phyloP scores from a whole-genome alignment of 2,888 invertebrate species.

The Patella pellucida region DNA sequence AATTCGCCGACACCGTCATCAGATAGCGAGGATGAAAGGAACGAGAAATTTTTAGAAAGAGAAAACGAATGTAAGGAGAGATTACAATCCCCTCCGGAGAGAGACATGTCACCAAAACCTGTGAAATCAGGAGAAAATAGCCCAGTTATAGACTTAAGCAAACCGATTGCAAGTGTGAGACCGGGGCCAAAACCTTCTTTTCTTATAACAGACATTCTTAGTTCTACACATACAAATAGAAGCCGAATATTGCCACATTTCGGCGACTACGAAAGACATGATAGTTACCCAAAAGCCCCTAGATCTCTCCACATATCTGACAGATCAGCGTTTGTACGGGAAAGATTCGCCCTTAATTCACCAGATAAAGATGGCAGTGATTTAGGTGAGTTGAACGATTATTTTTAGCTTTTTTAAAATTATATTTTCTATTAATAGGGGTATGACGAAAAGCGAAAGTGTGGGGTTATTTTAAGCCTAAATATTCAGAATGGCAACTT shows the following conservation, averaged over 20 bases:
- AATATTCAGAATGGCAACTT: no score
- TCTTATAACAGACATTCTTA: conserved; percentile 36
- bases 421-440: not conserved
- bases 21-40: not conserved
- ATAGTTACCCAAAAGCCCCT: not conserved
- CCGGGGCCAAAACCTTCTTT: conserved; percentile 24
- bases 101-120: conserved; percentile 4
- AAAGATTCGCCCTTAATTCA: conserved; percentile 1
- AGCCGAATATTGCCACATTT: not conserved
- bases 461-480: no score
- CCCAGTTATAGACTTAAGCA: not conserved
- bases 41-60: not conserved
- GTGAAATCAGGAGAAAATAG: conserved; percentile 7
- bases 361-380: conserved; percentile 3
- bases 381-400: not conserved
- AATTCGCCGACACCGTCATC: not conserved
- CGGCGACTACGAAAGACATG: conserved; percentile 6
- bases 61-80: not conserved
- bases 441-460: no score
- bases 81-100: not conserved
- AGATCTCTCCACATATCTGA: not conserved
- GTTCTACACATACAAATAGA: conserved; percentile 12
- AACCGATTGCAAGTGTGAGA: conserved; percentile 7
- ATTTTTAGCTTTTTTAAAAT: not conserved
- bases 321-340: not conserved